Evolutionary conservation across 2,888 invertebrate genomes (phyloP).

Genomic region (Xylocampa areola): DNA sequence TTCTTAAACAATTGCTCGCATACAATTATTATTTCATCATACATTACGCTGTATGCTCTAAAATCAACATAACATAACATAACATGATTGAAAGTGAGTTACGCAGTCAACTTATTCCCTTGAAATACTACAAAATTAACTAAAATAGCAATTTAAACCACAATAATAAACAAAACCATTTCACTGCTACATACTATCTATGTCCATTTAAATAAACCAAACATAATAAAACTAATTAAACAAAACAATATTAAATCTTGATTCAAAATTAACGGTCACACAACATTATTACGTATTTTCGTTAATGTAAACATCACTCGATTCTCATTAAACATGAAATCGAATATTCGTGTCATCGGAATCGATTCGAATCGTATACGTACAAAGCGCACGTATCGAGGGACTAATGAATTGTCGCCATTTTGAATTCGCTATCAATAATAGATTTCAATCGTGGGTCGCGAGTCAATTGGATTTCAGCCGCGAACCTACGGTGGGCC

Average conservation of each 20-base stretch:
- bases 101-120: background rate
- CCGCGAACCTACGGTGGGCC: slow-evolving; percentile 50
- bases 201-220: slow-evolving; percentile 14
- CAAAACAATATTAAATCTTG: slow-evolving; percentile 9
- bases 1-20: too few relatives aligned
- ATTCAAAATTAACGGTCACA: slow-evolving; percentile 24
- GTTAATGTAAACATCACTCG: slow-evolving; percentile 54
- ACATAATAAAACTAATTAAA: slow-evolving; percentile 24
- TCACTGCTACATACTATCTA: slow-evolving; percentile 1
- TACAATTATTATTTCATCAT: too few relatives aligned
- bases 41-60: too few relatives aligned
- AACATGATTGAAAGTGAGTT: too few relatives aligned
- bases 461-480: slow-evolving; percentile 69
- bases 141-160: slow-evolving; percentile 17
- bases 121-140: slow-evolving; percentile 23
- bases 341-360: slow-evolving; percentile 64
- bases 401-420: slow-evolving; percentile 75
- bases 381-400: slow-evolving; percentile 68
- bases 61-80: too few relatives aligned
- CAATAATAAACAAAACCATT: slow-evolving; percentile 1
- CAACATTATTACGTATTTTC: slow-evolving; percentile 35
- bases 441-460: slow-evolving; percentile 73
- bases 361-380: slow-evolving; percentile 63
- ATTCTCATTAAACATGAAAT: slow-evolving; percentile 62
- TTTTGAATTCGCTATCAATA: slow-evolving; percentile 76